These are phyloP conservation scores for Eupithecia inturbata DNA, from an alignment of 2,888 invertebrate species.

Conservation along the genomic window DNA sequence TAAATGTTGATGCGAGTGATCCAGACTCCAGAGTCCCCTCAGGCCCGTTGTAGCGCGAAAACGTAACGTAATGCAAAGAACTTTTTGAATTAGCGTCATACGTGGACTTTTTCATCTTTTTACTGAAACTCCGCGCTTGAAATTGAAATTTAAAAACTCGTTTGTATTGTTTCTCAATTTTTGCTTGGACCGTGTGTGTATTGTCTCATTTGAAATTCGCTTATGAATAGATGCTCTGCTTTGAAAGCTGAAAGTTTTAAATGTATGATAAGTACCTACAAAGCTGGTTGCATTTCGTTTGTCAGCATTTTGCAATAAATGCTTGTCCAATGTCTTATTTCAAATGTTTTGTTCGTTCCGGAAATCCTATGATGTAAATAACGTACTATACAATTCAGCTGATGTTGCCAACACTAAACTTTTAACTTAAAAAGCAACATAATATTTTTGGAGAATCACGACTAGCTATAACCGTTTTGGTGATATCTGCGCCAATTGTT, in stretches of 20 bases:
- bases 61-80: slow-evolving; percentile 78
- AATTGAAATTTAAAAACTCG: slow-evolving; percentile 56
- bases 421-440: too few species aligned
- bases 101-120: slow-evolving; percentile 70
- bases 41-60: slow-evolving; percentile 66
- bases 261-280: not conserved
- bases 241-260: slow-evolving; percentile 19
- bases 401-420: too few species aligned
- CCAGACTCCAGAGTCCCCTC: not conserved
- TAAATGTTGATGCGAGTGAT: not conserved
- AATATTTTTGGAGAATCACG: too few species aligned
- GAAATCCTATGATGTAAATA: not conserved
- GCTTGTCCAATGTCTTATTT: not conserved
- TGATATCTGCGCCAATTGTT: too few species aligned
- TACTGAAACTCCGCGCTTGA: slow-evolving; percentile 66
- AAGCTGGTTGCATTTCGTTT: not conserved
- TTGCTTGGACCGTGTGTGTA: slow-evolving; percentile 42
- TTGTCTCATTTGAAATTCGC: slow-evolving; percentile 43
- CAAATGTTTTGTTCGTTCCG: not conserved
- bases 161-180: slow-evolving; percentile 51
- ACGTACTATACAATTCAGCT: too few species aligned
- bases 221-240: slow-evolving; percentile 38
- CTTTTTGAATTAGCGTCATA: slow-evolving; percentile 81
- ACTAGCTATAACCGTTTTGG: too few species aligned
- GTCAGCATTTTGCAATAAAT: not conserved